Evolutionary conservation across 1,140 invertebrate genomes (phyloP), one percentile per base, ranked within the genome.

Genomic region (Meteorus sp.): DNA sequence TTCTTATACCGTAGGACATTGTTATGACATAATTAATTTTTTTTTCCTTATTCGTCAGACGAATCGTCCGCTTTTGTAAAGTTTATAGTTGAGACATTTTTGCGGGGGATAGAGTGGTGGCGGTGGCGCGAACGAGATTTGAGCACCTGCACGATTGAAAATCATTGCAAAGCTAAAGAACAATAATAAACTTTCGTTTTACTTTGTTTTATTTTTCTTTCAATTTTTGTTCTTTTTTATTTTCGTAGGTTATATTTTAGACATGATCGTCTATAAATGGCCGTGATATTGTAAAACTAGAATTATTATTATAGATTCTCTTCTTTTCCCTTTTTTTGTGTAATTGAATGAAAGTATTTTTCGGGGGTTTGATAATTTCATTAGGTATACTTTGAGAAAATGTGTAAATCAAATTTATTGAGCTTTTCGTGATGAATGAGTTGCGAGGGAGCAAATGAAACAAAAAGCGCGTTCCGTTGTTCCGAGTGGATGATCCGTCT

Each of bases 1-100:
- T 65, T 72, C 73, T 67, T 63, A 59, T 69, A 74, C 71, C 63
- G 74, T 79, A 79, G 74, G 70, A 75, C 64, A 75, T 73, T 70
- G 70, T 76, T 73, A 73, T 48, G 31, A 58, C 71, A 70, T 74
- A 71, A 64, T n/a, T n/a, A n/a, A n/a, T n/a, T n/a, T 64, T 70
- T 72, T 67, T 67, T 62, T 72, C 65, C 66, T 6, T 53, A 55
- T 31, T 33, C 44, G 57, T 63, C 61, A 63, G 61, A 59, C 48
- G 53, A 59, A 63, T 63, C 53, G 45, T 59, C 58, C 53, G 61
- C 56, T 63, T 57, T 45, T 39, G 50, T 22, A 25, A n/a, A 33
- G 17, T 4, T 39, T 4, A 7, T 11, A 37, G n/a, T n/a, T n/a
- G n/a, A n/a, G n/a, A n/a, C n/a, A n/a, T n/a, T n/a, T n/a, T n/a